phyloP scores from a whole-genome alignment of 2,888 invertebrate genomes.

The Cosmopolites sordidus region DNA sequence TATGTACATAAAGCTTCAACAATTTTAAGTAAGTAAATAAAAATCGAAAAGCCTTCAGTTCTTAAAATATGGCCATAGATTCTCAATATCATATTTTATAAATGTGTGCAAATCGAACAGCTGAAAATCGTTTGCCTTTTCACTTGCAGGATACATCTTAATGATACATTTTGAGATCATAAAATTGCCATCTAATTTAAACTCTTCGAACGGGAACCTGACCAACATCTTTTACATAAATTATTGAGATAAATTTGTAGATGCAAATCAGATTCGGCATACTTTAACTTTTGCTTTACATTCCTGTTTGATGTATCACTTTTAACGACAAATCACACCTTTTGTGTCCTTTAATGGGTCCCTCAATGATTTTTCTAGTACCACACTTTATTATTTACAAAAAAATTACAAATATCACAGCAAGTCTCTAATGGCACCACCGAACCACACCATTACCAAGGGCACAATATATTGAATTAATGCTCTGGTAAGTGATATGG shows the following conservation, averaged over 20 bases:
- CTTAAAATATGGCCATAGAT: too few species aligned
- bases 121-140: too few species aligned
- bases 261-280: slow-evolving; percentile 2
- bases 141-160: too few species aligned
- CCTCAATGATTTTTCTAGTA: slow-evolving; percentile 1
- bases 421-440: slow-evolving; percentile 74
- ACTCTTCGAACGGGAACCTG: not conserved
- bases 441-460: slow-evolving; percentile 81
- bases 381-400: slow-evolving; percentile 17
- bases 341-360: not conserved
- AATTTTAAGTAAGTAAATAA: too few species aligned
- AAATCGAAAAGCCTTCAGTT: too few species aligned
- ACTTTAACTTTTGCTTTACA: slow-evolving; percentile 14
- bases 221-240: not conserved
- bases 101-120: too few species aligned
- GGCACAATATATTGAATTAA: slow-evolving; percentile 74
- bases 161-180: too few species aligned
- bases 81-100: too few species aligned
- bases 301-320: not conserved
- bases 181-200: too few species aligned
- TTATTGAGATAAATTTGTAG: not conserved
- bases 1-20: too few species aligned
- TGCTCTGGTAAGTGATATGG: slow-evolving; percentile 55
- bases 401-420: slow-evolving; percentile 58
- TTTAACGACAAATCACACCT: too few species aligned